Conservation (phyloP, 2,888 invertebrate species). For the Philereme transversata region DNA sequence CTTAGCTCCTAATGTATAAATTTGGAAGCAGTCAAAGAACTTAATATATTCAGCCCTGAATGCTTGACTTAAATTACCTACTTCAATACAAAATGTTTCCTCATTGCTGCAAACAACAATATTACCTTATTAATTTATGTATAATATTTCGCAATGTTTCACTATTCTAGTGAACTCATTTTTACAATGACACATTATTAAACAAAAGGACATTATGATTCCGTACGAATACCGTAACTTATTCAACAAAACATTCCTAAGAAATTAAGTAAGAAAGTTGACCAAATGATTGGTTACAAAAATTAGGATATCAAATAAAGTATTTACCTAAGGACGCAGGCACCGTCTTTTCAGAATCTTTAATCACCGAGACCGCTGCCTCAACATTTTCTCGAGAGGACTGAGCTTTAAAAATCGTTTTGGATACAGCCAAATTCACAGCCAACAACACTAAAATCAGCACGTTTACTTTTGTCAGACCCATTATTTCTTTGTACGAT, state of each 20-base stretch:
- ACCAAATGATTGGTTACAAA: not conserved
- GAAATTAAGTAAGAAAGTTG: too few relatives aligned
- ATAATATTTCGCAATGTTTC: too few relatives aligned
- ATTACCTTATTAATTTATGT: too few relatives aligned
- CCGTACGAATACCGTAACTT: too few relatives aligned
- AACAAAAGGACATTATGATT: too few relatives aligned
- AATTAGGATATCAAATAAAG: not conserved
- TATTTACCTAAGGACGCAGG: conserved; percentile 10
- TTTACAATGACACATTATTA: too few relatives aligned
- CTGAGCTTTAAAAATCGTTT: conserved; percentile 14
- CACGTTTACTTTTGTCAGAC: conserved; percentile 11
- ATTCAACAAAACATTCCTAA: too few relatives aligned
- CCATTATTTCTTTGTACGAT: conserved; percentile 17
- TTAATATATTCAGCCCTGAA: not conserved
- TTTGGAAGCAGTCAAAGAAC: too few relatives aligned
- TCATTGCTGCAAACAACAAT: too few relatives aligned
- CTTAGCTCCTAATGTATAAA: too few relatives aligned
- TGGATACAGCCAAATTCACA: conserved; percentile 18
- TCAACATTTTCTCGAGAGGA: conserved; percentile 7
- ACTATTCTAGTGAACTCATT: too few relatives aligned
- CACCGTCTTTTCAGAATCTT: conserved; percentile 3
- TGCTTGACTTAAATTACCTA: not conserved
- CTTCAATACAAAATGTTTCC: too few relatives aligned
- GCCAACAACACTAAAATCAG: conserved; percentile 20
- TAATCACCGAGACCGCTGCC: not conserved